A percentile compares a stretch with the other conserved stretches of the same genome.
phyloP scores from a whole-genome alignment of 2,888 invertebrate genomes.

The Plagodis dolabraria region DNA sequence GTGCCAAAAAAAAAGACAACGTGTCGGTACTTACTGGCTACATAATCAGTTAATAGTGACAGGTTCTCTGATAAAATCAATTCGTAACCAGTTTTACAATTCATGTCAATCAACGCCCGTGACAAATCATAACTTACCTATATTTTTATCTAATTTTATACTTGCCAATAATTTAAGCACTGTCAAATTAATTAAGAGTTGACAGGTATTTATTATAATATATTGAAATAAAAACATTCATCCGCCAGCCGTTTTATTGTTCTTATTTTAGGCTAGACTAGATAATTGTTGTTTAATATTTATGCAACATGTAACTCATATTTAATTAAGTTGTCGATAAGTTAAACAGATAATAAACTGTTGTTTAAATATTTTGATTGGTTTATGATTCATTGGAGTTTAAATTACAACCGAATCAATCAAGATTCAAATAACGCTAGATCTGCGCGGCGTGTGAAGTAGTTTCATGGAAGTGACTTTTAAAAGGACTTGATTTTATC shows the following conservation, averaged over 20 bases:
- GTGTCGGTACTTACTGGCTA: too few relatives aligned
- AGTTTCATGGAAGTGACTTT: background rate
- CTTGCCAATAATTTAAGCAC: conserved; percentile 14
- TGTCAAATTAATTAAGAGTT: conserved; percentile 29
- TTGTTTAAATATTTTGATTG: conserved; percentile 11
- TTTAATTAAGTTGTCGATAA: conserved; percentile 25
- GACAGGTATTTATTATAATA: conserved; percentile 25
- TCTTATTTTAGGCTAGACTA: conserved; percentile 1
- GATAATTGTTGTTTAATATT: conserved; percentile 15
- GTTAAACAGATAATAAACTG: conserved; percentile 16
- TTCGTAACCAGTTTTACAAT: background rate
- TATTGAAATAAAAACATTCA: conserved; percentile 20
- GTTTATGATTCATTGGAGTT: conserved; percentile 17
- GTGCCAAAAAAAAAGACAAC: too few relatives aligned
- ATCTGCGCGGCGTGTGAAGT: background rate
- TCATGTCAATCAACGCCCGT: conserved; percentile 14
- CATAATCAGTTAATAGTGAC: background rate
- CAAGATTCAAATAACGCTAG: background rate
- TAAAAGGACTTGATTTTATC: background rate
- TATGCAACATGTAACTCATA: conserved; percentile 10
- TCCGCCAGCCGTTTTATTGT: conserved; percentile 15
- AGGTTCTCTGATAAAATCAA: conserved; percentile 9
- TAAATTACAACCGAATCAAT: conserved; percentile 14
- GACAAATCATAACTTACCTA: conserved; percentile 3
- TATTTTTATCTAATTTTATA: background rate